Base-by-base conservation (phyloP, 35 echinoderm and acorn worm species). In the Stichopus chloronotus region DNA sequence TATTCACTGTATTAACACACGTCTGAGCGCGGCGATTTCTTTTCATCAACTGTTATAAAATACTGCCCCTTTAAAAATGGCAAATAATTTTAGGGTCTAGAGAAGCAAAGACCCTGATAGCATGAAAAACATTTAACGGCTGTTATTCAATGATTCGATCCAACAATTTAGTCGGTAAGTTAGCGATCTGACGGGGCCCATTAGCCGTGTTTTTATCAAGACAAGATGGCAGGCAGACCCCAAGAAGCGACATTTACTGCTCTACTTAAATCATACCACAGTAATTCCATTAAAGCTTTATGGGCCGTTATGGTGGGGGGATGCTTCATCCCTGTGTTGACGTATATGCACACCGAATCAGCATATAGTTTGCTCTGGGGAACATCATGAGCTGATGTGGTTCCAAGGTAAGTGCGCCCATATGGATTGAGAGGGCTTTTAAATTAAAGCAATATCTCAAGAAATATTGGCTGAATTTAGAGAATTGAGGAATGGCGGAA, bases 151-250 rank as follows among this genome's bases (percentile, higher is more conserved):
- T 85, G 82, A 85, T 58, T 84, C 58, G 55, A 85, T 19, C 82
- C 54, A 85, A 85, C 82, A 85, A 85, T 85, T 84, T 85, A 58
- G 55, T 58, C 53, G 82, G 82, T 85, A 85, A 85, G 30, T 56
- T 53, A 59, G 55, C 55, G 82, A 22, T 85, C 82, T 74, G 82
- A 85, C 82, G 82, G 24, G 82, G 6, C 17, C 82, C 82, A 85
- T 85, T 85, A 85, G 82, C 55, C 82, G 82, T 17, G 14, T 58
- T 85, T 85, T 85, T 85, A 85, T 85, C 82, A 85, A 85, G 25
- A 85, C 54, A 5, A 55, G 82, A 85, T 23, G 57, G 57, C 55
- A 58, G 55, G 17, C 82, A 85, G 82, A 85, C 57, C 82, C 55
- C 13, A 58, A 85, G 82, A n/a, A 23, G 13, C 20, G 82, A 85